These are phyloP conservation scores for Zoanthus sociatus DNA, from an alignment of 92 coral and sea anemone species.

Conservation along the genomic window DNA sequence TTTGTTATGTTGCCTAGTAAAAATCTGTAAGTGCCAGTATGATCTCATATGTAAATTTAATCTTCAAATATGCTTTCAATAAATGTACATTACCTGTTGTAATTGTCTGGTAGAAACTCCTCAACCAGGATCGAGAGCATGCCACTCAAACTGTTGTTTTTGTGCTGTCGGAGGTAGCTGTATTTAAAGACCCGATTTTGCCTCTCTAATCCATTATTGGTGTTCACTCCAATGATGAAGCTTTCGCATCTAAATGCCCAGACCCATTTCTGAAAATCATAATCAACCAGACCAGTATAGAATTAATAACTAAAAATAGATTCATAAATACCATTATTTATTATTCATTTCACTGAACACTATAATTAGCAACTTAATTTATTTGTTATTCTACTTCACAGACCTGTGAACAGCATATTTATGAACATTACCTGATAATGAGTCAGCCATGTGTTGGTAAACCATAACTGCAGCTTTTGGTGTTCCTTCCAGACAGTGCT, in stretches of 20 bases:
- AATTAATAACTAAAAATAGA: background rate
- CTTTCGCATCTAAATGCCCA: background rate
- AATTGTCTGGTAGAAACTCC: conserved; percentile 15
- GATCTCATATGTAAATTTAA: background rate
- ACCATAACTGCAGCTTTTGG: background rate
- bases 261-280: no score
- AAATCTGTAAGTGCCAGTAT: no score
- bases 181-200: background rate
- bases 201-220: conserved; percentile 45
- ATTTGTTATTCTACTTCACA: background rate
- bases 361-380: background rate
- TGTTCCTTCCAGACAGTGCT: conserved; percentile 13
- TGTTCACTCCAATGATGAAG: no score
- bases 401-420: background rate
- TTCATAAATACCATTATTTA: background rate
- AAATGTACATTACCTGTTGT: background rate
- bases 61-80: background rate
- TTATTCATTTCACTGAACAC: background rate
- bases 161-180: background rate
- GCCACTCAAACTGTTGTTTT: conserved; percentile 11
- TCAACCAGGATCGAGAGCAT: conserved; percentile 4
- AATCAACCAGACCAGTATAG: background rate
- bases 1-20: background rate
- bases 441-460: conserved; percentile 8
- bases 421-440: conserved; percentile 1